phyloP scores from a whole-genome alignment of 92 coral and sea anemone species.

The Hydrozoanthus gracilis region DNA sequence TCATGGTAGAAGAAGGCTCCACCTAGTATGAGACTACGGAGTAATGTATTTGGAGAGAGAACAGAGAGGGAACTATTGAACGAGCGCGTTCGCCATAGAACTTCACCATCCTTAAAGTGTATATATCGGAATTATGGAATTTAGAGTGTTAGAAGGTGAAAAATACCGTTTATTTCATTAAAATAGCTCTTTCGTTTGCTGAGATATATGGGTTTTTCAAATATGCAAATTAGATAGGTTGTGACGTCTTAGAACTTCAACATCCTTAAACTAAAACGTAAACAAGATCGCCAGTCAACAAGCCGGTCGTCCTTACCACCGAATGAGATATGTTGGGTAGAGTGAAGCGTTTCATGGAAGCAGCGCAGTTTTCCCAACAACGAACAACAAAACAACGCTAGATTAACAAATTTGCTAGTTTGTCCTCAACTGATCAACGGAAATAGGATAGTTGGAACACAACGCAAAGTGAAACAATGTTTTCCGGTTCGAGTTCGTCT shows the following conservation, averaged over 20 bases:
- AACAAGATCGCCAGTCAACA: constrained; percentile 45
- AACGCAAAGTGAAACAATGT: too few relatives aligned
- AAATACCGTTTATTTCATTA: too few relatives aligned
- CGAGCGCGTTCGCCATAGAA: constrained; percentile 48
- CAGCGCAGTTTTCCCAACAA: constrained; percentile 36
- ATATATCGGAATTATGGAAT: too few relatives aligned
- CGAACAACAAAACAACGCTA: constrained; percentile 40
- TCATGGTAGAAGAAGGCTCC: too few relatives aligned
- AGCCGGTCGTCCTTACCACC: constrained; percentile 26
- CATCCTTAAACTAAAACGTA: constrained; percentile 40
- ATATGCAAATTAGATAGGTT: constrained; percentile 42
- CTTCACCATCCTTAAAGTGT: constrained; percentile 26
- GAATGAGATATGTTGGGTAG: constrained; percentile 28
- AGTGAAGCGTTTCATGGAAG: constrained; percentile 48
- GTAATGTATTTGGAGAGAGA: constrained; percentile 37
- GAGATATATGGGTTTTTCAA: too few relatives aligned
- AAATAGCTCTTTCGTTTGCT: too few relatives aligned
- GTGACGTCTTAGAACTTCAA: too few relatives aligned
- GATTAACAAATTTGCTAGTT: constrained; percentile 33
- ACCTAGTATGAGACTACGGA: constrained; percentile 17
- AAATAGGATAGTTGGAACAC: too few relatives aligned
- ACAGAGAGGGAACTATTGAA: constrained; percentile 35
- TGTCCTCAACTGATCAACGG: constrained; percentile 17
- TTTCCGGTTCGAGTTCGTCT: too few relatives aligned
- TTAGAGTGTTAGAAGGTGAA: too few relatives aligned